Base-by-base conservation (phyloP, 2,888 invertebrate genomes). In the Brachylomia viminalis region DNA sequence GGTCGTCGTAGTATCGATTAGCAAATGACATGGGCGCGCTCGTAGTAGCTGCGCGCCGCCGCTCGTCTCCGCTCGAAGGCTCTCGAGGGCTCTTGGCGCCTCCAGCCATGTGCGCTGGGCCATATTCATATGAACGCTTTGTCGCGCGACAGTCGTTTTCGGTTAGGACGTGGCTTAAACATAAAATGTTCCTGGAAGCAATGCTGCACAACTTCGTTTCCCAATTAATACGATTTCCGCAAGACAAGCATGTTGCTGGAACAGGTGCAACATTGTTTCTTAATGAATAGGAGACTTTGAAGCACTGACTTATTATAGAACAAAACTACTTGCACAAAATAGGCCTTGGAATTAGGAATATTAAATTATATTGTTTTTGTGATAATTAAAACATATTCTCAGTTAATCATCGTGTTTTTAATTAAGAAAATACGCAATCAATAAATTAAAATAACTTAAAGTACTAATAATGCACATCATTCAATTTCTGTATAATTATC, bases 361-460 rank as follows among this genome's bases (percentile, higher is more conserved):
- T 89, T 94, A 94, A 94, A 92, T 95, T 94, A 93, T 93, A 91
- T 91, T 92, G 89, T 92, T 92, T 90, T 92, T 94, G 91, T 95
- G 91, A 94, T 95, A 94, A 93, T 92, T 92, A 92, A 92, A 93
- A 91, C 88, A 89, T 87, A 88, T 90, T 92, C 90, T 92, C 91
- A 91, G 86, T 91, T 84, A 72, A 75, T 75, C 54, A 76, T 75
- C 13, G 75, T 82, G 76, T 87, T 91, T 91, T 88, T 76, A 80
- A 70, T 85, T 54, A 56, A 33, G 33, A 54, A 58, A 77, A 45
- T 59, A 17, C 0, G 13, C 23, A 27, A 61, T 49, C 7, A 17
- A 10, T 49, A 13, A n/a, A 62, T 68, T 58, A 59, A 54, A 59
- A 42, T 76, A 65, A 52, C n/a, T 65, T 71, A n/a, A 54, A 3